Conservation (phyloP, 2,888 invertebrate genomes). For the Phytoseiulus persimilis region DNA sequence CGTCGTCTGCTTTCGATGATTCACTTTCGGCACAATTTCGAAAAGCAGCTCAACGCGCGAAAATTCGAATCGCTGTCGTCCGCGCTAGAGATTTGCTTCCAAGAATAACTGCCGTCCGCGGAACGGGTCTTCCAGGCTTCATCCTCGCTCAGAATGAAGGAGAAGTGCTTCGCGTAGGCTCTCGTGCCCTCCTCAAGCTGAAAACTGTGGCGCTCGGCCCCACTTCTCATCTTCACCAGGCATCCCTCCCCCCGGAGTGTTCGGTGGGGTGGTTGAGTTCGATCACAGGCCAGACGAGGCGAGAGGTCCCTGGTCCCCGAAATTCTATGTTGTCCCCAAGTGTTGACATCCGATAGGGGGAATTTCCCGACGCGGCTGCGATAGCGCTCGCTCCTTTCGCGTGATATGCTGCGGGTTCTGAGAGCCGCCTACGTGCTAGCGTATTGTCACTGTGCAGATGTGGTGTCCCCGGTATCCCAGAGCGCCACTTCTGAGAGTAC, state of each 20-base stretch:
- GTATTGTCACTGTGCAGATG: not conserved
- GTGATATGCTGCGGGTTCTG: not conserved
- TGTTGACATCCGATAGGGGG: not conserved
- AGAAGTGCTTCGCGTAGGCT: not conserved
- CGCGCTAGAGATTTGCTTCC: not conserved
- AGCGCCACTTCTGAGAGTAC: not conserved
- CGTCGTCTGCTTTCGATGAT: not conserved
- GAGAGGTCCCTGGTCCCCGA: not conserved
- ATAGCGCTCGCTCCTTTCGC: not conserved
- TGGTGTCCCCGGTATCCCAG: not conserved
- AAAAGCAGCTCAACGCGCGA: not conserved
- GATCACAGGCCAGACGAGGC: not conserved
- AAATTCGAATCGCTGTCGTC: not conserved
- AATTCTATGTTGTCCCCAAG: not conserved
- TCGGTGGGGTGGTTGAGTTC: not conserved
- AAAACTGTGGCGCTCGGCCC: not conserved
- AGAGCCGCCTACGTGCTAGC: not conserved
- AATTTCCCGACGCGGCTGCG: not conserved
- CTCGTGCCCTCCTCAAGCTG: not conserved
- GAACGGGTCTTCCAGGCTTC: not conserved
- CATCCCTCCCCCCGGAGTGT: not conserved
- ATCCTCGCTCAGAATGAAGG: not conserved
- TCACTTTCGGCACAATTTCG: not conserved
- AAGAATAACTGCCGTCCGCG: not conserved
- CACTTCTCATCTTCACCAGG: not conserved